Evolutionary conservation across 1,140 invertebrate species (phyloP).

Genomic region (Maconellicoccus hirsutus): DNA sequence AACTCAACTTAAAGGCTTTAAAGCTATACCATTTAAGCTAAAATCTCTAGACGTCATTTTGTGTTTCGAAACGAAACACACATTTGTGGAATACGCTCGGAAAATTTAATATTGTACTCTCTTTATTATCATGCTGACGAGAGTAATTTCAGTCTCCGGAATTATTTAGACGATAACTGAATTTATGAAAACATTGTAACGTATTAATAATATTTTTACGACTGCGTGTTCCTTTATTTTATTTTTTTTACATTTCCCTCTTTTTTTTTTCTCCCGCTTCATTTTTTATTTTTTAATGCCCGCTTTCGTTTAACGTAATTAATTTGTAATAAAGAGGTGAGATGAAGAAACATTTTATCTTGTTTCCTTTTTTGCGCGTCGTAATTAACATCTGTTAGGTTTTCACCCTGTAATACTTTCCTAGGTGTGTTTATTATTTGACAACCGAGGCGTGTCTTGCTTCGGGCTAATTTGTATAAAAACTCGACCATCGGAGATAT

Average conservation of each 20-base stretch:
- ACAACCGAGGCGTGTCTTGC: too few relatives aligned
- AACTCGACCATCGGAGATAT: too few relatives aligned
- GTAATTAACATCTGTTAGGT: too few relatives aligned
- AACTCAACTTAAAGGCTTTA: neutral
- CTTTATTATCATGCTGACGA: conserved; percentile 3
- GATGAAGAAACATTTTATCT: too few relatives aligned
- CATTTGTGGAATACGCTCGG: neutral
- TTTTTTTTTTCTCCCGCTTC: too few relatives aligned
- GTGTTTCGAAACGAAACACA: conserved; percentile 7
- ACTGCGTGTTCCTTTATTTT: neutral
- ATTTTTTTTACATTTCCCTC: neutral
- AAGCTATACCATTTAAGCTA: conserved; percentile 11
- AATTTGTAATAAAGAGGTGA: too few relatives aligned
- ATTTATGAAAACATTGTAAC: neutral
- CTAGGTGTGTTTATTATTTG: too few relatives aligned
- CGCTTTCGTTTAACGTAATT: too few relatives aligned
- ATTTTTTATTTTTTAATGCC: too few relatives aligned
- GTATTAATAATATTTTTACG: neutral
- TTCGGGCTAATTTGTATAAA: too few relatives aligned
- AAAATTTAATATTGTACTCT: conserved; percentile 10
- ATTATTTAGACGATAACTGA: neutral
- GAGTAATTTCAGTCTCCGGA: neutral
- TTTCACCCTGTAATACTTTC: too few relatives aligned
- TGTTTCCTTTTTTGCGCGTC: too few relatives aligned
- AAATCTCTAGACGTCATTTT: conserved; percentile 16